Conservation (phyloP, 2,797 vertebrate species). For the Uromys caudimaculatus region DNA sequence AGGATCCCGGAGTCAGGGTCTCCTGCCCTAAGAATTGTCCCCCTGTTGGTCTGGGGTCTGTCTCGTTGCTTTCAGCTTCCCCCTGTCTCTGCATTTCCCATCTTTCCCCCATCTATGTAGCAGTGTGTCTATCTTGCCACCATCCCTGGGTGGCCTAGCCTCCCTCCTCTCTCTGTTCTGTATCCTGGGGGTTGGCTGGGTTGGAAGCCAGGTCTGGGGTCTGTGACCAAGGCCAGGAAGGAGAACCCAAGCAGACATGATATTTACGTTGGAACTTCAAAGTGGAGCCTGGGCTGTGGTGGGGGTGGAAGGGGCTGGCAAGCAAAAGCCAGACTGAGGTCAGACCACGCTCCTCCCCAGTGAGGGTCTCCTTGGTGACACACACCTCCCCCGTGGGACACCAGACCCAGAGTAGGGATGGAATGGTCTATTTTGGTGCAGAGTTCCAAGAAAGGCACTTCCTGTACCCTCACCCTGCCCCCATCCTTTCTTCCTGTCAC, state of each 20-base stretch:
- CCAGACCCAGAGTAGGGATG: constrained; percentile 49
- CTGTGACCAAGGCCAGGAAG: constrained; percentile 71
- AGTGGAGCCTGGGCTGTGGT: constrained; percentile 55
- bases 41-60: background rate
- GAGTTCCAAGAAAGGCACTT: constrained; percentile 79
- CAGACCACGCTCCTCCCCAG: constrained; percentile 59
- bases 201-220: constrained; percentile 75
- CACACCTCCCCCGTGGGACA: constrained; percentile 58
- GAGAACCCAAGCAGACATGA: constrained; percentile 80
- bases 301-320: background rate
- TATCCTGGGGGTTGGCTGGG: constrained; percentile 39
- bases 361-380: constrained; percentile 76
- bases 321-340: constrained; percentile 53
- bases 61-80: background rate
- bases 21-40: background rate
- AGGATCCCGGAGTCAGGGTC: background rate
- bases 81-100: fast-evolving
- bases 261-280: constrained; percentile 84
- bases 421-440: constrained; percentile 75
- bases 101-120: background rate
- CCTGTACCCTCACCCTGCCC: constrained; percentile 58
- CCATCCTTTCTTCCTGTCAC: constrained; percentile 66
- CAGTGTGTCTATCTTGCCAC: background rate
- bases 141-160: constrained; percentile 73
- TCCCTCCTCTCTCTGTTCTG: background rate